These are phyloP conservation scores for Mesitornis unicolor DNA, from an alignment of 2,113 vertebrate genomes.

Conservation along the genomic window DNA sequence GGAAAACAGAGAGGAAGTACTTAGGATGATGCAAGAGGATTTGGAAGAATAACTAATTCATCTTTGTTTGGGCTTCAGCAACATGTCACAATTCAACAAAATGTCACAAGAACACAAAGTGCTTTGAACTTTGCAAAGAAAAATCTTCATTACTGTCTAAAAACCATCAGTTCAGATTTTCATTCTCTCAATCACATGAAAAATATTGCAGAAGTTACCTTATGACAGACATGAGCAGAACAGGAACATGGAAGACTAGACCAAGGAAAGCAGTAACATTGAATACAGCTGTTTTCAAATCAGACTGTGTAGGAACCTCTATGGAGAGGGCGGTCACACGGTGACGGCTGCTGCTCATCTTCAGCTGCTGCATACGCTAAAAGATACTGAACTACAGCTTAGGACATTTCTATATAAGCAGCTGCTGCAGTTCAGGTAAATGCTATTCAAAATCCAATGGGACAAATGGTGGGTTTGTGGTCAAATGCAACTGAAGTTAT, in stretches of 20 bases:
- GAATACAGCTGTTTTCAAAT: not conserved
- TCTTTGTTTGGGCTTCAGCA: not conserved
- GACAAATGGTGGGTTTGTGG: not conserved
- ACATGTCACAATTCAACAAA: not conserved
- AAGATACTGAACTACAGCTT: not conserved
- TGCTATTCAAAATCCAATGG: not conserved
- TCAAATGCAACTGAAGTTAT: not conserved
- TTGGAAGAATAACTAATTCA: not conserved
- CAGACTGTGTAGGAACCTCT: not conserved
- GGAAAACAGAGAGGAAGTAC: not conserved
- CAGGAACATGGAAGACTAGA: not conserved
- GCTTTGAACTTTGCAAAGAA: not conserved
- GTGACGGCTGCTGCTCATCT: not conserved
- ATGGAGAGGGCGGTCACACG: not conserved
- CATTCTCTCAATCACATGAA: not conserved
- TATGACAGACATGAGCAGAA: not conserved
- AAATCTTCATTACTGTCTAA: not conserved
- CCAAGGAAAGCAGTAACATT: not conserved
- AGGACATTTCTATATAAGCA: not conserved
- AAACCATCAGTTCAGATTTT: not conserved
- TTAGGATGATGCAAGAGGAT: not conserved
- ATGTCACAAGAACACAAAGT: not conserved
- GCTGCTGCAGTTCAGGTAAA: not conserved
- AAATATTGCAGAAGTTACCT: not conserved
- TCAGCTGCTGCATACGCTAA: not conserved